Evolutionary conservation across 2,888 invertebrate genomes (phyloP).

Genomic region (Cryptosula pallasiana): DNA sequence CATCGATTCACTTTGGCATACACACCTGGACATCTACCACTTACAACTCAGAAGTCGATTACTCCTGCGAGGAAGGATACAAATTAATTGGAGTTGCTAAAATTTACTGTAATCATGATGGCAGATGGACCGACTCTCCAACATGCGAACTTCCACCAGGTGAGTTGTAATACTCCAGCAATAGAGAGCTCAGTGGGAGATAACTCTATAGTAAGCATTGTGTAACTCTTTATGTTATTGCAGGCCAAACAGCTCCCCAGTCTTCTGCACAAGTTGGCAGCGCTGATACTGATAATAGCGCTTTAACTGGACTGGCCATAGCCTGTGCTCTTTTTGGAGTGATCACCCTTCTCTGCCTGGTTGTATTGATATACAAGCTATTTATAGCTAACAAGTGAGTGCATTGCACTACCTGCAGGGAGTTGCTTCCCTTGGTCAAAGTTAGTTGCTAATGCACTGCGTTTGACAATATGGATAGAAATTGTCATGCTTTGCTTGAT

Average conservation of each 20-base stretch:
- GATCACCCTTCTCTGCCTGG: background rate
- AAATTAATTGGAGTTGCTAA: constrained; percentile 12
- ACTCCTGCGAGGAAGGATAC: constrained; percentile 2
- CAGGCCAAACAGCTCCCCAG: background rate
- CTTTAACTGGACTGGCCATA: background rate
- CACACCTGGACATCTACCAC: constrained; percentile 4
- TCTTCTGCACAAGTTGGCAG: background rate
- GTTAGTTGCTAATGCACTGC: no score
- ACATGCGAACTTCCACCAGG: constrained; percentile 17
- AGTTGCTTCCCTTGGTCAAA: no score
- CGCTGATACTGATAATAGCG: background rate
- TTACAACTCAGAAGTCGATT: background rate
- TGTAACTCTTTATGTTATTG: background rate
- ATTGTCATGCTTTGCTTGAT: no score
- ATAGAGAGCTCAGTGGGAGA: no score
- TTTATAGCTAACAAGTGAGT: background rate
- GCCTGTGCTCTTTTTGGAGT: constrained; percentile 15
- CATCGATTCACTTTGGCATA: constrained; percentile 5
- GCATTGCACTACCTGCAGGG: no score
- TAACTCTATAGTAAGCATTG: no score
- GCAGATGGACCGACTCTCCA: background rate
- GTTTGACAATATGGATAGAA: no score
- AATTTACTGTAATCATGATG: background rate
- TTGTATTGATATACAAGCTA: background rate
- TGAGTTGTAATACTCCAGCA: no score